Percentiles rank a stretch among this genome's conserved stretches.
Conservation (phyloP, 2,113 vertebrate species). For the Tragelaphus scriptus region DNA sequence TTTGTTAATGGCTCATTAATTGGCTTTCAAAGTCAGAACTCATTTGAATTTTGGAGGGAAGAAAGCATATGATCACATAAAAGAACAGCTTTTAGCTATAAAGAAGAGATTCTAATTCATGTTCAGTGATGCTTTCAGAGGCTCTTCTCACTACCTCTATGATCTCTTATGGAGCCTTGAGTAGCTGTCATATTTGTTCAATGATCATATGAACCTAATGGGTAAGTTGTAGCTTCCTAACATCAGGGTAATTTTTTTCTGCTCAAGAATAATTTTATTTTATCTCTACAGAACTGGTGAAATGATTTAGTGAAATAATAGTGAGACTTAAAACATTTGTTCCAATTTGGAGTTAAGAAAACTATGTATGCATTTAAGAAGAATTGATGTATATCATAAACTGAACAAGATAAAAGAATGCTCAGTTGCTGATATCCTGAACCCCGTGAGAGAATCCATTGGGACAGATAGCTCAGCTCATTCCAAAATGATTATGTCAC, state of each 20-base stretch:
- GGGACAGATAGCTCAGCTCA: neutral
- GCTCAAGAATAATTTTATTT: neutral
- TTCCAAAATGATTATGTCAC: neutral
- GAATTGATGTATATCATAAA: neutral
- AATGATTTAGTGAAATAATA: neutral
- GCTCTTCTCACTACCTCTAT: constrained; percentile 29
- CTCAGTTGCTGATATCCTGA: neutral
- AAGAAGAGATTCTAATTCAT: constrained; percentile 73
- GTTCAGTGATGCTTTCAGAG: constrained; percentile 70
- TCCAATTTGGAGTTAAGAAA: neutral
- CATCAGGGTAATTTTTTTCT: neutral
- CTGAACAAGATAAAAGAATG: neutral
- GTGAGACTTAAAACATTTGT: neutral
- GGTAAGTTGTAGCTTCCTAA: constrained; percentile 19
- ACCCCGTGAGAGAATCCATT: neutral
- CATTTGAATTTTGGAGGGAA: constrained; percentile 69
- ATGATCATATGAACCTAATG: constrained; percentile 22
- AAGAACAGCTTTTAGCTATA: constrained; percentile 71
- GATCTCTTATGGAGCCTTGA: constrained; percentile 46
- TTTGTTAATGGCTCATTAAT: constrained; percentile 80
- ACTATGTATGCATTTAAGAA: neutral
- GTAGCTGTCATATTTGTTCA: neutral
- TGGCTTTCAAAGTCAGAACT: constrained; percentile 77
- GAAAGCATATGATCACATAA: constrained; percentile 50
- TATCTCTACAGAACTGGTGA: neutral